phyloP scores from a whole-genome alignment of 2,113 vertebrate genomes.

The Egretta garzetta region DNA sequence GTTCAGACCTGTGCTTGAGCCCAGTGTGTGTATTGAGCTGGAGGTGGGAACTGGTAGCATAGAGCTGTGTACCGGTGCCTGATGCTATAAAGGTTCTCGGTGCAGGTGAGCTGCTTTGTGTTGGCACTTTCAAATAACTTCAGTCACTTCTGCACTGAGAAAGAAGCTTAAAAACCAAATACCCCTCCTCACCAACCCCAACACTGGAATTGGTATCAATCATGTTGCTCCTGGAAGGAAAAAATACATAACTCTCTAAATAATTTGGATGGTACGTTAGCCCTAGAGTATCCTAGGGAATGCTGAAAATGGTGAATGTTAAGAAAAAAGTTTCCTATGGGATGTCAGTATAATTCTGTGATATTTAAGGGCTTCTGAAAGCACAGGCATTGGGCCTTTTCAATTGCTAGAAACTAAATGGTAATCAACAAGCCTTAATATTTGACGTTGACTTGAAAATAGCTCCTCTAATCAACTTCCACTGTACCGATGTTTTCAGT shows the following conservation, averaged over 20 bases:
- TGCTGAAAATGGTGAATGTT: neutral
- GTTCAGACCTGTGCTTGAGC: neutral
- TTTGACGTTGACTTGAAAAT: neutral
- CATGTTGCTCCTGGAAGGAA: neutral
- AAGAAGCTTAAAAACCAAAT: neutral
- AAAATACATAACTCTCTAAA: neutral
- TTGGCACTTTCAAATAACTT: neutral
- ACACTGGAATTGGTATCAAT: neutral
- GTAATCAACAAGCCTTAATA: neutral
- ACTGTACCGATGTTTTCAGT: neutral
- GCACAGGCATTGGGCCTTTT: neutral
- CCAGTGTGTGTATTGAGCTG: neutral
- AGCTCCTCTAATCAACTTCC: neutral
- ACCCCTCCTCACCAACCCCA: accelerated
- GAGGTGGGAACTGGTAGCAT: too few species aligned
- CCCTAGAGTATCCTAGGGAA: neutral
- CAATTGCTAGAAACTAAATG: neutral
- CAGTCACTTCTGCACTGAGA: neutral
- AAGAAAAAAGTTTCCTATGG: neutral
- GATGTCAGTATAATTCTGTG: neutral
- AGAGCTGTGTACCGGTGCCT: neutral
- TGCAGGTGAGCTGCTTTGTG: neutral
- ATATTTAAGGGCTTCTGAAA: neutral
- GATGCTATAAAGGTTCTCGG: neutral
- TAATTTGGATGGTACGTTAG: neutral